Evolutionary conservation across 1,140 invertebrate genomes (phyloP).

Genomic region (Aporrectodea caliginosa): DNA sequence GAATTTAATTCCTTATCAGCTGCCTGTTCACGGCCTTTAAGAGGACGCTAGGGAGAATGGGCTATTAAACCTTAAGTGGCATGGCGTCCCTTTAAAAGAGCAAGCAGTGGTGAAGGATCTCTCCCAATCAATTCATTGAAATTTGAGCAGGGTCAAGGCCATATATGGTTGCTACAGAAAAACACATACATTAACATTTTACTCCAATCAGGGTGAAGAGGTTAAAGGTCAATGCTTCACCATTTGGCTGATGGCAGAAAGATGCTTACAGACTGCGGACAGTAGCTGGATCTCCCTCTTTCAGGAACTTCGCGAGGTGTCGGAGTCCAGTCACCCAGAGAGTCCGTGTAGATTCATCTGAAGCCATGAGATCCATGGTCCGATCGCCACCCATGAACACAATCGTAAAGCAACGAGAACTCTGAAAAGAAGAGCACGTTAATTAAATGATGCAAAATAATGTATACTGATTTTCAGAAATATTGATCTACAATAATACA

Average conservation of each 20-base stretch:
- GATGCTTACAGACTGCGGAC: neutral
- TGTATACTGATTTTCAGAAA: neutral
- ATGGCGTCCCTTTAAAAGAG: neutral
- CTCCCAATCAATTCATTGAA: too few relatives aligned
- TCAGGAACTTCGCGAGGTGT: neutral
- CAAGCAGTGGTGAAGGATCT: neutral
- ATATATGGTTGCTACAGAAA: neutral
- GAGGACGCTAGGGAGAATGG: neutral
- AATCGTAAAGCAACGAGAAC: neutral
- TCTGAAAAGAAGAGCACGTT: neutral
- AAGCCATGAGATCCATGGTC: neutral
- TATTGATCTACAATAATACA: neutral
- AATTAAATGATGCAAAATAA: neutral
- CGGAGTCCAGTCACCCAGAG: neutral
- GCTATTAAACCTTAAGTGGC: neutral
- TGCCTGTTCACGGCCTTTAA: neutral
- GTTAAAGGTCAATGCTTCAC: neutral
- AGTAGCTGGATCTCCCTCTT: neutral
- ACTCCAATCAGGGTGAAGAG: neutral
- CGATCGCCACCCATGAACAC: neutral
- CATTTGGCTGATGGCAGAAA: neutral
- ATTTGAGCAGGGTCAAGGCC: too few relatives aligned
- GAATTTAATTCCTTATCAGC: neutral
- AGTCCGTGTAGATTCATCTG: neutral
- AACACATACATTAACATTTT: neutral